Evolutionary conservation across 2,888 invertebrate species (phyloP).

Genomic region (Parthenolecanium corni): DNA sequence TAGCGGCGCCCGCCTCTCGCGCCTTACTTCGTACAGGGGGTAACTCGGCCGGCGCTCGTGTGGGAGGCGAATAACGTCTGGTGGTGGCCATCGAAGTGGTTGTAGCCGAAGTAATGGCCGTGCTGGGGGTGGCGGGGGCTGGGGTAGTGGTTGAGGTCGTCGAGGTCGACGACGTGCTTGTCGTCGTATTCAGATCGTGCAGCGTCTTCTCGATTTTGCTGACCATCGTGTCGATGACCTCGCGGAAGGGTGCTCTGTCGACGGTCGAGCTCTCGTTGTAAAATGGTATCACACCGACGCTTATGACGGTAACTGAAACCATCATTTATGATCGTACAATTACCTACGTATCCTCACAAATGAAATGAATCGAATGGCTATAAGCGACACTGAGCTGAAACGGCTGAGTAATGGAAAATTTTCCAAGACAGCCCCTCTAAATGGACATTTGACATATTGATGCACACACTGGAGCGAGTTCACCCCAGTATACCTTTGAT

Average conservation of each 20-base stretch:
- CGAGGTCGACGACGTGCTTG: constrained; percentile 21
- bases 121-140: constrained; percentile 37
- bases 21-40: constrained; percentile 57
- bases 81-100: constrained; percentile 36
- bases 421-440: too few relatives aligned
- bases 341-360: too few relatives aligned
- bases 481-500: too few relatives aligned
- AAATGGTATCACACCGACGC: constrained; percentile 13
- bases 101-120: constrained; percentile 36
- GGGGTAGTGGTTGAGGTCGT: constrained; percentile 29
- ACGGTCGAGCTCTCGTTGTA: not conserved
- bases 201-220: constrained; percentile 7
- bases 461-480: too few relatives aligned
- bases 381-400: too few relatives aligned
- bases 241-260: not conserved
- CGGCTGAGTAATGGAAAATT: too few relatives aligned
- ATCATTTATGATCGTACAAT: not conserved
- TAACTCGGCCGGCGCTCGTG: constrained; percentile 36
- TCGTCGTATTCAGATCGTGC: not conserved
- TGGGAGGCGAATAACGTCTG: constrained; percentile 35
- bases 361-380: too few relatives aligned
- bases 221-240: not conserved
- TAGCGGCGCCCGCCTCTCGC: constrained; percentile 62
- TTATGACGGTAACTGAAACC: constrained; percentile 11
- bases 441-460: too few relatives aligned